Base-by-base conservation (phyloP, 2,888 invertebrate species). In the Hipparchia semele region DNA sequence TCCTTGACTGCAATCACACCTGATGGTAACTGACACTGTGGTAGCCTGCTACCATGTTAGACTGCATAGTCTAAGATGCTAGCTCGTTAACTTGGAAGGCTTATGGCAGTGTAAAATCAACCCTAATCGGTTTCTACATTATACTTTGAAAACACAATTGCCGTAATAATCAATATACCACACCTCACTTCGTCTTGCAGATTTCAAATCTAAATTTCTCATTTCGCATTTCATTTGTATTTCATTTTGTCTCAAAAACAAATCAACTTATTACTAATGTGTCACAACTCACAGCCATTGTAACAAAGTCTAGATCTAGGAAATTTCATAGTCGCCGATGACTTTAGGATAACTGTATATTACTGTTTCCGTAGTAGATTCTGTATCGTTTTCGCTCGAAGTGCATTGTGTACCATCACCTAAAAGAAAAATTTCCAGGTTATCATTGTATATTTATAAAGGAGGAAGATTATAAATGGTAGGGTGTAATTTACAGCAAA, bases 331-430 rank as follows among this genome's bases (percentile, higher is more conserved):
- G 39, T 90, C 87, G 39, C 87, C 87, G 51, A 90, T 86, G 49
- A 84, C 85, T 81, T 91, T 91, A 9, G 90, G 90, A 73, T 91
- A 92, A 23, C 90, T 82, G 77, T 90, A 92, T 58, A 92, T 84
- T 3, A 92, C 87, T 9, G 89, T 83, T 10, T 92, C 91, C 0
- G 85, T 80, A 53, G 85, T 85, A 6, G 79, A 75, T 23, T 92
- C 92, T 45, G 56, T 83, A 1, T 89, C 92, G 64, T 83, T 86
- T 1, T 91, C 91, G 2, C 80, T 62, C n/a, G 85, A 75, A 6
- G 85, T 82, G 73, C 84, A 82, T 0, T 84, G 75, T 0, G 84
- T 78, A 2, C 86, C 86, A 45, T 84, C 85, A 76, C 78, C 79
- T 80, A 76, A 73, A 53, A 68, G 67, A 72, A 70, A 8, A 54